phyloP scores from a whole-genome alignment of 2,888 invertebrate genomes.

The Pristionchus japonicus region DNA sequence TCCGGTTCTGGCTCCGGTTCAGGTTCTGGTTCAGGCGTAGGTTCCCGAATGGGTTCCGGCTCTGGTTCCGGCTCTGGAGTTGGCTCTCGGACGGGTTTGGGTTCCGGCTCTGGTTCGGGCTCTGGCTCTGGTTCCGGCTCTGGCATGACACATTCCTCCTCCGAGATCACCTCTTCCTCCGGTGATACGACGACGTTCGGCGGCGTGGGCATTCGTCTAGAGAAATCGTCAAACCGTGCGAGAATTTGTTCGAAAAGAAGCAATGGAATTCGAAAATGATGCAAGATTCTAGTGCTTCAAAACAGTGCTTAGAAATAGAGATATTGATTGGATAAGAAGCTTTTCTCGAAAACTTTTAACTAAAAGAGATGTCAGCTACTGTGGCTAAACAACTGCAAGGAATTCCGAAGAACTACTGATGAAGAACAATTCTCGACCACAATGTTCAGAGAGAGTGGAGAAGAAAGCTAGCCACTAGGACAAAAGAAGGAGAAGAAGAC shows the following conservation, averaged over 20 bases:
- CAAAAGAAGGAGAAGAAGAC: neutral
- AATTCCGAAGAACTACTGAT: neutral
- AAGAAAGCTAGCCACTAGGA: neutral
- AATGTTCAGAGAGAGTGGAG: neutral
- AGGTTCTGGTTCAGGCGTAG: slow-evolving; percentile 27
- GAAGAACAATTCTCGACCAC: too few species aligned
- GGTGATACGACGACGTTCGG: slow-evolving; percentile 29
- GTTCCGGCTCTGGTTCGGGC: slow-evolving; percentile 42
- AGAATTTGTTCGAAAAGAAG: neutral
- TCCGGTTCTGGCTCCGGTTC: slow-evolving; percentile 20
- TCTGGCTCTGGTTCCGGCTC: slow-evolving; percentile 46
- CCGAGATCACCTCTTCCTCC: slow-evolving; percentile 36
- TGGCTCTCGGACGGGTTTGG: slow-evolving; percentile 15
- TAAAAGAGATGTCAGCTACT: neutral
- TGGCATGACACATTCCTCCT: slow-evolving; percentile 32
- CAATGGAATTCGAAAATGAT: slow-evolving; percentile 13
- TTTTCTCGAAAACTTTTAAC: too few species aligned
- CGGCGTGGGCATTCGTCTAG: slow-evolving; percentile 26
- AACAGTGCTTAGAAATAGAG: neutral
- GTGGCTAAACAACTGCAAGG: neutral
- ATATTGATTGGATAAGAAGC: too few species aligned
- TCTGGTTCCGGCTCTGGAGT: slow-evolving; percentile 28
- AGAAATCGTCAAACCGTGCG: neutral
- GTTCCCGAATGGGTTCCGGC: slow-evolving; percentile 37
- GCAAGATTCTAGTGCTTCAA: neutral